Evolutionary conservation across 2,797 vertebrate genomes (phyloP).

Genomic region (Gorsachius magnificus): DNA sequence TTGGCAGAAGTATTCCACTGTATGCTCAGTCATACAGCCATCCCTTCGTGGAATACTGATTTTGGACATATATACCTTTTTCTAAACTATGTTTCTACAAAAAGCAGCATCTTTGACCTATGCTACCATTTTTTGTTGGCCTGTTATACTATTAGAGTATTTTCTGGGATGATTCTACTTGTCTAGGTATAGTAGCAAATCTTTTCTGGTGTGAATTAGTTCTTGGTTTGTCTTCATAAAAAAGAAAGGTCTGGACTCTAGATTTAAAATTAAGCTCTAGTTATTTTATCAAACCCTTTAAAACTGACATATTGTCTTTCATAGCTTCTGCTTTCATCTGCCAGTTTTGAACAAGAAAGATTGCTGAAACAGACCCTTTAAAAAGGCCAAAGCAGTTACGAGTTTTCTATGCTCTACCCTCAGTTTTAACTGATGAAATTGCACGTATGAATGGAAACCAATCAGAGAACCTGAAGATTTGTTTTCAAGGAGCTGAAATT

Average conservation of each 20-base stretch:
- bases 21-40: background rate
- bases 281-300: background rate
- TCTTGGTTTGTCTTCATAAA: background rate
- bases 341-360: background rate
- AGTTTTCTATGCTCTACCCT: background rate
- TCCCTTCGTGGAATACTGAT: background rate
- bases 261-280: background rate
- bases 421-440: background rate
- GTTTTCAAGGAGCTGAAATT: background rate
- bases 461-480: background rate
- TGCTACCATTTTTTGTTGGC: background rate
- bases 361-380: background rate
- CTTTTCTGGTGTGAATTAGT: background rate
- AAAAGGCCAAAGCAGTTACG: background rate
- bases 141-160: background rate
- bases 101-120: background rate
- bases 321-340: background rate
- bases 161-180: background rate
- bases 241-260: background rate
- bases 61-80: background rate
- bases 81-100: background rate
- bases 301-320: background rate
- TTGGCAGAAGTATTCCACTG: background rate
- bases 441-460: background rate
- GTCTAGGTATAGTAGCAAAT: background rate